Percentiles rank a stretch among this genome's conserved stretches.
phyloP scores from a whole-genome alignment of 2,797 vertebrate species.

The Diplodus sargus region DNA sequence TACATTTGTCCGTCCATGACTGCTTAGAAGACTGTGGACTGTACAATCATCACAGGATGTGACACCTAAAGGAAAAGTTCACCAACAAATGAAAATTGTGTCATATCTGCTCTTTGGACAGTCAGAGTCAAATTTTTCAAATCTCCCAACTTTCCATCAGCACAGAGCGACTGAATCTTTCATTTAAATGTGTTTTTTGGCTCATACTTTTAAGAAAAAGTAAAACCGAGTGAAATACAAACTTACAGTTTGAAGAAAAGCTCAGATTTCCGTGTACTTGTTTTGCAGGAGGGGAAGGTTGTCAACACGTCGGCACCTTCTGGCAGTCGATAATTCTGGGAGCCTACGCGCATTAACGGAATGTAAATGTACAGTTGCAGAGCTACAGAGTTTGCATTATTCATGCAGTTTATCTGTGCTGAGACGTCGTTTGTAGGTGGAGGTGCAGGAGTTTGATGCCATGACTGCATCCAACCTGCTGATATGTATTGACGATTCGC shows the following conservation, averaged over 20 bases:
- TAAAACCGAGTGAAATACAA: neutral
- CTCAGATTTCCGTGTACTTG: neutral
- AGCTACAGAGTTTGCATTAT: neutral
- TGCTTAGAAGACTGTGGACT: neutral
- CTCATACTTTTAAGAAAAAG: no score
- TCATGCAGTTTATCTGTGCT: neutral
- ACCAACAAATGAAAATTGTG: no score
- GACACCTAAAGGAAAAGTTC: no score
- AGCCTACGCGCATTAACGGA: neutral
- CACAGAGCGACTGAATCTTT: no score
- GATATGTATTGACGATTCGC: constrained; percentile 22
- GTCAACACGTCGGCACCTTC: neutral
- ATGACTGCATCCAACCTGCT: neutral
- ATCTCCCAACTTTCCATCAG: no score
- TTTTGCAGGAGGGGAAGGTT: neutral
- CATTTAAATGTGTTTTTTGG: no score
- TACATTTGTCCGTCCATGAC: neutral
- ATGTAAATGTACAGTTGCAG: neutral
- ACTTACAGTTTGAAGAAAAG: neutral
- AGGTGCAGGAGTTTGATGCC: neutral
- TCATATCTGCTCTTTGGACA: no score
- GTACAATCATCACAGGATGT: neutral
- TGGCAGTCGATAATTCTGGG: neutral
- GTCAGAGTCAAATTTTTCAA: no score
- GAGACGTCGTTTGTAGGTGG: neutral